phyloP scores from a whole-genome alignment of 2,888 invertebrate species.

The Deilephila porcellus region DNA sequence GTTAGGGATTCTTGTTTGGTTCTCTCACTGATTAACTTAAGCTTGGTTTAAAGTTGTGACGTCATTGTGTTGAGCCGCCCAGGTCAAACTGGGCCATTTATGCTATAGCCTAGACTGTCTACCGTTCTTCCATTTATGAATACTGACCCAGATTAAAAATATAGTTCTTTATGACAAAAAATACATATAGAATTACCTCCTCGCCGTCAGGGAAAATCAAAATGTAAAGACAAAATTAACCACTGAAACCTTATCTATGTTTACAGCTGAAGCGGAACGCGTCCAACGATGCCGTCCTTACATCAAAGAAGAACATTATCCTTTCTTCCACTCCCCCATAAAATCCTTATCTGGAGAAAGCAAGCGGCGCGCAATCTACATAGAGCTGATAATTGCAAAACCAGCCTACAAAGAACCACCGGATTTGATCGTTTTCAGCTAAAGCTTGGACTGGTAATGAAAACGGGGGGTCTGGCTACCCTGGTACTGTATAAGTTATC shows the following conservation, averaged over 20 bases:
- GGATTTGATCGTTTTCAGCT: slow-evolving; percentile 49
- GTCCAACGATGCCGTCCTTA: slow-evolving; percentile 68
- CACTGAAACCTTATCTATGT: slow-evolving; percentile 65
- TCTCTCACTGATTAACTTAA: too few species aligned
- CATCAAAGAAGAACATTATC: slow-evolving; percentile 82
- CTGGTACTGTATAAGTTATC: slow-evolving; percentile 80
- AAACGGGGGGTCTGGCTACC: slow-evolving; percentile 62
- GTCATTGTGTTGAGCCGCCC: too few species aligned
- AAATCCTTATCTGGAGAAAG: slow-evolving; percentile 81
- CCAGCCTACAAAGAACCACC: slow-evolving; percentile 58
- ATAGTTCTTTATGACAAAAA: too few species aligned
- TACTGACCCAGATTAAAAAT: too few species aligned
- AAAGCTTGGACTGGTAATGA: slow-evolving; percentile 62
- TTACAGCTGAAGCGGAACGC: slow-evolving; percentile 65
- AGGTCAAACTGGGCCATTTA: too few species aligned
- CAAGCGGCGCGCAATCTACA: slow-evolving; percentile 82
- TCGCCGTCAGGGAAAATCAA: slow-evolving; percentile 30
- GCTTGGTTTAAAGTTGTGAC: too few species aligned
- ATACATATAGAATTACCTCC: too few species aligned
- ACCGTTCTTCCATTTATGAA: too few species aligned
- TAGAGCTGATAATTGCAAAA: slow-evolving; percentile 81
- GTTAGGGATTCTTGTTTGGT: too few species aligned
- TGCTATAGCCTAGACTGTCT: too few species aligned
- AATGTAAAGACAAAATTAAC: slow-evolving; percentile 50
- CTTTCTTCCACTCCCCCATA: slow-evolving; percentile 78